Evolutionary conservation across 2,797 vertebrate species (phyloP), one percentile per base, ranked within the genome.

Genomic region (Urocyon cinereoargenteus): DNA sequence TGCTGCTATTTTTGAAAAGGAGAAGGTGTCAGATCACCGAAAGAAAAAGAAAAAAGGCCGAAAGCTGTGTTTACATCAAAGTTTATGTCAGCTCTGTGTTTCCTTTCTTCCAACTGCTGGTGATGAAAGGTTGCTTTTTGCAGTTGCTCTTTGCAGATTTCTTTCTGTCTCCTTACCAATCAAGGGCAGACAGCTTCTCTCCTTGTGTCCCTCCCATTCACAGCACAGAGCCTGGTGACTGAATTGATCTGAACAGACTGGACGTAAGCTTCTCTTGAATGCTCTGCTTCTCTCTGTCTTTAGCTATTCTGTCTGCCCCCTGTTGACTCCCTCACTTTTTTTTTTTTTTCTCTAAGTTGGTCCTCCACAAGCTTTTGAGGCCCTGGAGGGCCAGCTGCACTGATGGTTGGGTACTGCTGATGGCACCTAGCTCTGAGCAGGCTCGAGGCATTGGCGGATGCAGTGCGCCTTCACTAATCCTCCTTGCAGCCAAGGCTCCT

Each of bases 11-110:
- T 97, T 92, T 93, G 87, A 89, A 96, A 86, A 88, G 77, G 66
- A 93, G 84, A 97, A 96, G 55, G 93, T 97, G 93, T 96, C 91
- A 91, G 72, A 90, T 91, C 96, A 82, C 95, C 6, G 3, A 87
- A 95, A 70, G 93, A 51, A 75, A 75, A 86, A 78, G 55, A n/a
- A 40, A 82, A 75, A 66, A 3, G 57, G 4, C 66, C 75, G 55
- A 70, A 94, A 96, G 91, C 91, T 92, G 28, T 61, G 55, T 94
- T 95, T 93, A 45, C 31, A 89, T 77, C 57, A 21, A 78, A 64
- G 81, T 88, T 61, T n/a, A 24, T 82, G 66, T 89, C 36, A 1
- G 62, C 40, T 68, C 73, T 34, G 0, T 64, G 62, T 81, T 83
- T 90, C 10, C 61, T 51, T 83, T 72, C 61, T 79, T 73, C 61